These are phyloP conservation scores for Caenorhabditis japonica DNA, from an alignment of 2,888 invertebrate genomes.

Conservation along the genomic window DNA sequence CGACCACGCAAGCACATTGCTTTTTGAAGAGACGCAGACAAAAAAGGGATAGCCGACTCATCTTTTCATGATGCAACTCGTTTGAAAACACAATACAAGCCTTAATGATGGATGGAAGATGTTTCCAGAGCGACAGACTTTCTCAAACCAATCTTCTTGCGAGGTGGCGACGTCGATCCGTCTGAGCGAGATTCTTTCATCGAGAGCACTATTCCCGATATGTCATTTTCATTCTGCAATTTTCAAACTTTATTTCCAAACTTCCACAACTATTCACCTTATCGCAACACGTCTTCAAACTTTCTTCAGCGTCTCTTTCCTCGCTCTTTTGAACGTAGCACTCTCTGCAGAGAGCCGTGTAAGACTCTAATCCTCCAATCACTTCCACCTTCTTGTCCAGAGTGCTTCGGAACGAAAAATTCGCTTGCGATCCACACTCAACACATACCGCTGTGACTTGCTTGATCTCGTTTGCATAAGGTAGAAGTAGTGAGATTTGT, in stretches of 20 bases:
- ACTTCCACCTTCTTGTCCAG: slow-evolving; percentile 65
- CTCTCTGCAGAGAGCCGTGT: slow-evolving; percentile 60
- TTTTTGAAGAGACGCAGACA: too few relatives aligned
- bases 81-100: too few relatives aligned
- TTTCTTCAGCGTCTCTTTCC: slow-evolving; percentile 48
- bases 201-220: slow-evolving; percentile 22
- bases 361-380: slow-evolving; percentile 66
- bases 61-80: too few relatives aligned
- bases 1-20: too few relatives aligned
- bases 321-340: slow-evolving; percentile 51
- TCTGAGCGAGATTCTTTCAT: slow-evolving; percentile 17
- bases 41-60: too few relatives aligned
- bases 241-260: too few relatives aligned
- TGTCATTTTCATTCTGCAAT: slow-evolving; percentile 42
- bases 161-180: slow-evolving; percentile 40
- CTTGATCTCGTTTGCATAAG: slow-evolving; percentile 62
- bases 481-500: slow-evolving; percentile 60
- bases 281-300: slow-evolving; percentile 19
- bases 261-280: too few relatives aligned
- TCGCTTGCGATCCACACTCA: slow-evolving; percentile 63
- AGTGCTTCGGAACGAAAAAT: slow-evolving; percentile 62
- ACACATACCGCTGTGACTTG: slow-evolving; percentile 63
- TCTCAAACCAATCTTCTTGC: slow-evolving; percentile 48
- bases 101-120: slow-evolving; percentile 13
- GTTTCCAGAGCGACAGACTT: slow-evolving; percentile 36